A percentile compares a stretch with the other conserved stretches of the same genome.
Conservation (phyloP, 2,113 vertebrate genomes). For the Lethenteron reissneri region DNA sequence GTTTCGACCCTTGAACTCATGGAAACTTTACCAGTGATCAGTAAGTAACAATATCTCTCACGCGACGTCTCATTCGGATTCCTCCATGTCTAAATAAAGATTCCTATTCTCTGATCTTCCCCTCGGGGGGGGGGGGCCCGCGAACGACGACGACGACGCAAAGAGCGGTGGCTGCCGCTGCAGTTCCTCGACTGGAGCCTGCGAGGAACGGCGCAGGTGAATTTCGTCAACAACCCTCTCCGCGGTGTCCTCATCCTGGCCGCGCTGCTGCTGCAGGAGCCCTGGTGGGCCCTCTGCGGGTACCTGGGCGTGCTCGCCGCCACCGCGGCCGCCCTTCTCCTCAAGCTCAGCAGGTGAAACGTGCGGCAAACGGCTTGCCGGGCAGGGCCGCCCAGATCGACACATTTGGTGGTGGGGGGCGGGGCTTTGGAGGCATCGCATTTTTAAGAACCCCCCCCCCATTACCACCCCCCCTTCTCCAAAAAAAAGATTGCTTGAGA, state of each 20-base stretch:
- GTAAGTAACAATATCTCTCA: background rate
- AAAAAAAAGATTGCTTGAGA: too few relatives aligned
- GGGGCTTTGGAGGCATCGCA: too few relatives aligned
- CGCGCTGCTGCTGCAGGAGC: slow-evolving; percentile 65
- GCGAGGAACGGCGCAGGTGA: slow-evolving; percentile 70
- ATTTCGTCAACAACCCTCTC: slow-evolving; percentile 85
- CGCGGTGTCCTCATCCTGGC: slow-evolving; percentile 50
- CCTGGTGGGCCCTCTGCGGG: slow-evolving; percentile 71
- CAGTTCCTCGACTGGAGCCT: slow-evolving; percentile 70
- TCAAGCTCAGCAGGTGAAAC: slow-evolving; percentile 45
- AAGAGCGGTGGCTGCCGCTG: slow-evolving; percentile 52
- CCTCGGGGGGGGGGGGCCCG: too few relatives aligned
- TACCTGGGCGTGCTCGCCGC: slow-evolving; percentile 51
- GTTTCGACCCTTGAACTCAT: background rate
- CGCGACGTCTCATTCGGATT: background rate
- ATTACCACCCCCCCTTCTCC: too few relatives aligned
- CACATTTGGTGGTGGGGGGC: too few relatives aligned
- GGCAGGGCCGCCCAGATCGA: too few relatives aligned
- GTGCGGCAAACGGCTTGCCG: too few relatives aligned
- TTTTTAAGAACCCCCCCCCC: too few relatives aligned
- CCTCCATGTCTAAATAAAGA: slow-evolving; percentile 3
- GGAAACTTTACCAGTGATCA: background rate
- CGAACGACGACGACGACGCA: slow-evolving; percentile 8
- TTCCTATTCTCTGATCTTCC: slow-evolving; percentile 1
- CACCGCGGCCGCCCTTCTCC: slow-evolving; percentile 52